Base-by-base conservation (phyloP, 2,888 invertebrate genomes). In the Aleiodes alternator region DNA sequence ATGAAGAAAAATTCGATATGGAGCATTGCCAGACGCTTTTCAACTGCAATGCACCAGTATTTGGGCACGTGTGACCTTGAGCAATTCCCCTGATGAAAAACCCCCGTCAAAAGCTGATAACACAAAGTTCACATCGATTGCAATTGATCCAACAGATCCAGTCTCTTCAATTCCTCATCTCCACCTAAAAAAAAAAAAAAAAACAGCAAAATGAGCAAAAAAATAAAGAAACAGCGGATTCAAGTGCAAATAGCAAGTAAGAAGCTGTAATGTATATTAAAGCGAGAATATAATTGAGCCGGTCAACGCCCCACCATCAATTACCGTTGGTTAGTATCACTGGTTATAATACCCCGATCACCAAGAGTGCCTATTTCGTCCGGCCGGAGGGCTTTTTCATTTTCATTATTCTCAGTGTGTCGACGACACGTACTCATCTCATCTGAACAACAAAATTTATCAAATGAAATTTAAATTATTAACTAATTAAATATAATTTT, bases 261-360 rank as follows among this genome's bases (percentile, higher is more conserved):
- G 59, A 64, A 64, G 64, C 8, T 64, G 43, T 64, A 64, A 64
- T 64, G 64, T 61, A 61, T 61, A 14, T 61, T 61, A 61, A 61
- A 38, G 43, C 43, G 43, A 61, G 59, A 34, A 69, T 69, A 73
- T 73, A 73, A 73, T 69, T 69, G 69, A 69, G 59, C 61, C 74
- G 74, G 74, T 74, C 74, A 74, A 74, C 61, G 74, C 74, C 69
- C 69, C 34, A 69, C 69, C 38, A 61, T 59, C 74, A 74, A 74
- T 74, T 61, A 69, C 69, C 43, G 69, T 68, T 50, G 68, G 38
- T 50, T 57, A 48, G 57, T 50, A 57, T 71, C 69, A 66, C 55
- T 56, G 53, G 50, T 56, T 43, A 31, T 68, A 68, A 73, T 57
- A 56, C 57, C 57, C 69, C 69, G 50, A 74, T 74, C 69, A 73